Evolutionary conservation across 2,113 vertebrate species (phyloP).

Genomic region (Danio rerio): GRCz12tu NC_133186.1:30402001-30402500

Average conservation of each 20-base stretch:
- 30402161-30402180: constrained; percentile 26
- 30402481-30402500: constrained; percentile 59
- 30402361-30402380: constrained; percentile 51
- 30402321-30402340: constrained; percentile 75
- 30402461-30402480: constrained; percentile 63
- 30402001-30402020: constrained; percentile 50
- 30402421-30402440: constrained; percentile 59
- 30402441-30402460: constrained; percentile 48
- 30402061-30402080: constrained; percentile 61
- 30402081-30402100: constrained; percentile 70
- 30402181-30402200: constrained; percentile 42
- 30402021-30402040: constrained; percentile 63
- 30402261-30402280: constrained; percentile 73
- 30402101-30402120: constrained; percentile 69
- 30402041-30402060: constrained; percentile 46
- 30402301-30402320: constrained; percentile 60
- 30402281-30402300: constrained; percentile 70
- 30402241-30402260: constrained; percentile 74
- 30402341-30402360: constrained; percentile 68
- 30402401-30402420: constrained; percentile 74
- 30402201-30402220: constrained; percentile 59
- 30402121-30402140: constrained; percentile 71
- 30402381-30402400: constrained; percentile 5
- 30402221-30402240: constrained; percentile 63
- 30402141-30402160: constrained; percentile 55